Conservation (phyloP, 2,113 vertebrate species). For the Xiphophorus maculatus region DNA sequence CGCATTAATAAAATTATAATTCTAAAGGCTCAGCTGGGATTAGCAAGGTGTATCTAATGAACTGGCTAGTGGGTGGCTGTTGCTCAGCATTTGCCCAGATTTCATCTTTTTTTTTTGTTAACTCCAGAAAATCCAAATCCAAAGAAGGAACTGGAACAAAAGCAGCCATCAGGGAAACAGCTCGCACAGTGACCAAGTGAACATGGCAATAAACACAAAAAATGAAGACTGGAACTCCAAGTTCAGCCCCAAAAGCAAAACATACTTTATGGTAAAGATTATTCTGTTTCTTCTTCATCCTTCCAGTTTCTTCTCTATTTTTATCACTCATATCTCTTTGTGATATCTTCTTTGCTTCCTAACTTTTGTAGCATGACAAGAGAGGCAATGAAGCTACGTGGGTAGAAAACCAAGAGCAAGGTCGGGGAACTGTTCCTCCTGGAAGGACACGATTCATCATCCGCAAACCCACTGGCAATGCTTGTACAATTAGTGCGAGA, state of each 20-base stretch:
- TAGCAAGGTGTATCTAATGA: too few relatives aligned
- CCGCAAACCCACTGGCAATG: conserved; percentile 82
- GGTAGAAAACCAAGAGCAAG: conserved; percentile 82
- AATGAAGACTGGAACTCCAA: conserved; percentile 94
- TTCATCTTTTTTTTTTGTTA: not conserved
- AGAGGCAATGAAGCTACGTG: conserved; percentile 87
- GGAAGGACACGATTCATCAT: conserved; percentile 91
- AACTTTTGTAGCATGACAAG: conserved; percentile 86
- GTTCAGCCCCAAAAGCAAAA: conserved; percentile 92
- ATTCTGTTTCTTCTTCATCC: not conserved
- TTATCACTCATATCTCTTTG: not conserved
- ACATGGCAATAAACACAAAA: conserved; percentile 77
- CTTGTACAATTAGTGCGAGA: conserved; percentile 77
- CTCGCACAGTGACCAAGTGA: conserved; percentile 78
- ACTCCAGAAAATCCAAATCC: conserved; percentile 87
- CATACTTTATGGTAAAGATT: conserved; percentile 91
- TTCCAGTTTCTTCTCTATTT: not conserved
- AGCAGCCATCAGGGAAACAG: conserved; percentile 84
- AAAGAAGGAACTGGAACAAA: conserved; percentile 92
- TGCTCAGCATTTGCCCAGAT: not conserved
- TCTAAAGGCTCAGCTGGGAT: too few relatives aligned
- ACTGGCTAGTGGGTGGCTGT: not conserved
- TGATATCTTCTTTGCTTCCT: not conserved
- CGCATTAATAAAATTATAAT: too few relatives aligned
- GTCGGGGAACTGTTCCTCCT: conserved; percentile 83